Base-by-base conservation (phyloP, 2,113 vertebrate species). In the Lophura nycthemera region DNA sequence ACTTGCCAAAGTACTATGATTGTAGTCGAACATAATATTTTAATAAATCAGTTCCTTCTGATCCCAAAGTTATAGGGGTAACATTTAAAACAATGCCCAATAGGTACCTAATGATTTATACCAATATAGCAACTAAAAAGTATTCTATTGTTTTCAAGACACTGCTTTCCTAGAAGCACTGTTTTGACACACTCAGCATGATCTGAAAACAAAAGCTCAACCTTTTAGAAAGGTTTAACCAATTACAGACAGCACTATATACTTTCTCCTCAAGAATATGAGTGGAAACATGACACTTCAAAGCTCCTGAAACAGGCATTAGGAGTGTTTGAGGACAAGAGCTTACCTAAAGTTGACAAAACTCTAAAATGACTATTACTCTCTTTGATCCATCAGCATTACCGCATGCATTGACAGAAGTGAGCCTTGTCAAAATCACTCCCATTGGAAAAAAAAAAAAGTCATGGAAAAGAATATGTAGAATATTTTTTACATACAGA, bases 371-470 rank as follows among this genome's bases (percentile, higher is more conserved):
- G 10, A 36, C 38, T 20, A 66, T 0, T 1, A 48, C 25, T 38
- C 27, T 50, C 27, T 50, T 84, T 0, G 0, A 43, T 63, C 56
- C 50, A 47, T 25, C 54, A 63, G 19, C 15, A 43, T 43, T 48
- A 73, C 25, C 0, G 1, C 27, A 73, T 0, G 0, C 5, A 11
- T 4, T 38, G 13, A 25, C 45, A 70, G 45, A 70, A 36, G 11
- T 29, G 12, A 13, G 16, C 27, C 38, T 60, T 61, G 24, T 36
- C 47, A 61, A 72, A 66, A 48, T 43, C 18, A 43, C 20, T 34
- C 71, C 29, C 59, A 8, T 0, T 45, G 30, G 13, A 24, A 64
- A 27, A 15, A 64, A 76, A 52, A 25, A 25, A 25, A 27, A 27
- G 14, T 7, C 6, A 30, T 50, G 13, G 63, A 17, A 50, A 83